These are phyloP conservation scores for Brotula barbata DNA, from an alignment of 2,797 vertebrate species.

Conservation along the genomic window DNA sequence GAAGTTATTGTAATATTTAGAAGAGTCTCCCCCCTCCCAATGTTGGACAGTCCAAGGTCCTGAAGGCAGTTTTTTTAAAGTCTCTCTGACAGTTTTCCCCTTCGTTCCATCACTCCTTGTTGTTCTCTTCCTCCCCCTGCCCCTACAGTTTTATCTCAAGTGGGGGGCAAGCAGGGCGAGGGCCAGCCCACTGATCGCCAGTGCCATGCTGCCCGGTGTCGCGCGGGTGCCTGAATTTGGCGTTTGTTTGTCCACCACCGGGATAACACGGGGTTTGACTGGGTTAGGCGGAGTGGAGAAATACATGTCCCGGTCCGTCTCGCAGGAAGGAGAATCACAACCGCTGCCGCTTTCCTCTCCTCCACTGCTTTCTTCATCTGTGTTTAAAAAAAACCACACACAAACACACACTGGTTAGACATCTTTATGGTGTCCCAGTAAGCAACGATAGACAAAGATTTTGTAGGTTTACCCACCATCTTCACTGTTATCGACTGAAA, in stretches of 20 bases:
- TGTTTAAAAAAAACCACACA: neutral
- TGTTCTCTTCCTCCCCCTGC: conserved; percentile 43
- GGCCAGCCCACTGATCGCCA: conserved; percentile 67
- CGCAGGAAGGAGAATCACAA: conserved; percentile 83
- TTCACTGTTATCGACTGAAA: conserved; percentile 86
- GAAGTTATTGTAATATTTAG: conserved; percentile 81
- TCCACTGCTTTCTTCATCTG: conserved; percentile 80
- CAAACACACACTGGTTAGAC: neutral
- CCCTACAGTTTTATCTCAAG: conserved; percentile 74
- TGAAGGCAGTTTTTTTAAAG: conserved; percentile 78
- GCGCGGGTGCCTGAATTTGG: conserved; percentile 5
- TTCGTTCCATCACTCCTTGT: conserved; percentile 58
- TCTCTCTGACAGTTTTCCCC: conserved; percentile 76
- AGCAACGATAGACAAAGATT: no score
- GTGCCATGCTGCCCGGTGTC: conserved; percentile 56
- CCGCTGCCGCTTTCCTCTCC: conserved; percentile 93
- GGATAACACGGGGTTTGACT: conserved; percentile 9
- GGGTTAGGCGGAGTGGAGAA: conserved; percentile 78
- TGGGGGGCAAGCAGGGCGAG: conserved; percentile 71
- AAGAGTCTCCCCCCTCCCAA: conserved; percentile 65
- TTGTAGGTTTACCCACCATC: neutral
- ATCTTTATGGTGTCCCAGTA: no score
- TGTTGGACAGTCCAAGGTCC: conserved; percentile 74
- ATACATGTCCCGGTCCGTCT: conserved; percentile 83
- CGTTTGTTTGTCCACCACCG: rapidly evolving